Percentiles rank a stretch among this genome's conserved stretches.
Evolutionary conservation across 1,140 invertebrate genomes (phyloP).

Genomic region (Saccostrea glomerata): DNA sequence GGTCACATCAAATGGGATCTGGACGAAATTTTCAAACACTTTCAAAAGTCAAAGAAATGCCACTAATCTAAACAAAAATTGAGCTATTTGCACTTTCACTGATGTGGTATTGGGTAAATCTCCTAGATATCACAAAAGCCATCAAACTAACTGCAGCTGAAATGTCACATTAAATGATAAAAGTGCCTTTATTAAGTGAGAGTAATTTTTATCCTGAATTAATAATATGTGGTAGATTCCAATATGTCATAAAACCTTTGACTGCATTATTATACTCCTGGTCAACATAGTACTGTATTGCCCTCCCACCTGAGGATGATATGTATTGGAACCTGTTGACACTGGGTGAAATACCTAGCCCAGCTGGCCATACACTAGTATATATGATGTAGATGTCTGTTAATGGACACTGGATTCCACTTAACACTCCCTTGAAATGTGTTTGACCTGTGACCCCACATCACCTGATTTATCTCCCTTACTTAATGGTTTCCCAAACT

Average conservation of each 20-base stretch:
- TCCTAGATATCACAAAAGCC: not conserved
- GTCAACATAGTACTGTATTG: not conserved
- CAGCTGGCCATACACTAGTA: not conserved
- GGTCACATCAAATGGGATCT: slow-evolving; percentile 1
- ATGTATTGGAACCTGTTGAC: not conserved
- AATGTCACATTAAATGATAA: slow-evolving; percentile 1
- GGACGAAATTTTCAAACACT: not conserved
- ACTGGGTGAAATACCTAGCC: not conserved
- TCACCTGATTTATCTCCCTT: slow-evolving; percentile 26
- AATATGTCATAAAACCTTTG: not conserved
- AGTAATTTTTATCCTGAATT: not conserved
- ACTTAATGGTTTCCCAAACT: slow-evolving; percentile 5
- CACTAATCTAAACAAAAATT: not conserved
- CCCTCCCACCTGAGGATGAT: not conserved
- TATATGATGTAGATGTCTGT: not conserved
- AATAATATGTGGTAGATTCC: not conserved
- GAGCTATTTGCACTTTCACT: not conserved
- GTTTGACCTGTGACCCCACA: slow-evolving; percentile 5
- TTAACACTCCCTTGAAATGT: not conserved
- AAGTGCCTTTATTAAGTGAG: not conserved
- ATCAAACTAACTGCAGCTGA: not conserved
- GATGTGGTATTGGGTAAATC: not conserved
- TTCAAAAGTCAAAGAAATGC: slow-evolving; percentile 15
- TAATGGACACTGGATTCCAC: not conserved
- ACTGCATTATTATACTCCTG: too few relatives aligned